Base-by-base conservation (phyloP, 2,113 vertebrate species). In the Promerops cafer region DNA sequence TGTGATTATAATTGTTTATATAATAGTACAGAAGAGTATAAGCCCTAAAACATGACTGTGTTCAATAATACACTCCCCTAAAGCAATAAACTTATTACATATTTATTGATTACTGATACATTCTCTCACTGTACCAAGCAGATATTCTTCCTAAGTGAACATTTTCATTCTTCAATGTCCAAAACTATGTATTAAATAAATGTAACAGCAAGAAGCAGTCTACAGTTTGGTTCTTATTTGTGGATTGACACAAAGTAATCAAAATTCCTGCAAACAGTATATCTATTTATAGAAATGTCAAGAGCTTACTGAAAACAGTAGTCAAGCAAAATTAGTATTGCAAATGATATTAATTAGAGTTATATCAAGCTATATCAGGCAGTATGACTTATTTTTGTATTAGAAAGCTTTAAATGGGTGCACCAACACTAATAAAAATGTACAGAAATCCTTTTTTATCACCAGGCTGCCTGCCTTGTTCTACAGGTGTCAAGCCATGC, bases 211-310 rank as follows among this genome's bases (percentile, higher is more conserved):
- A 89, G 76, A 59, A 93, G 7, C 15, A 64, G 76, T 79, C 3
- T 6, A 16, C 69, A 47, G 49, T 76, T 78, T 65, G 79, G 22
- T 39, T 81, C 37, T 83, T 86, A 18, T 79, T 90, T 96, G 23
- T 40, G 49, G 59, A 64, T 61, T 90, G 72, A 81, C 89, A 77
- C 72, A 44, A 88, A 95, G 53, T 60, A 52, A 93, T 92, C 56
- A 69, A 77, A 92, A 45, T 68, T 82, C 74, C 27, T 78, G 72
- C 47, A 80, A 92, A 82, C 52, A 80, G 42, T 61, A 11, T 50
- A 14, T 86, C 90, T 93, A 89, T 94, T 94, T 83, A 89, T 70
- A 70, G 69, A 90, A 93, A 95, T 68, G n/a, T 37, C 65, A 97
- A 81, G 54, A 33, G 80, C 84, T 87, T 72, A 27, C 44, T 84